phyloP scores from a whole-genome alignment of 2,888 invertebrate genomes.

The Furcula furcula region DNA sequence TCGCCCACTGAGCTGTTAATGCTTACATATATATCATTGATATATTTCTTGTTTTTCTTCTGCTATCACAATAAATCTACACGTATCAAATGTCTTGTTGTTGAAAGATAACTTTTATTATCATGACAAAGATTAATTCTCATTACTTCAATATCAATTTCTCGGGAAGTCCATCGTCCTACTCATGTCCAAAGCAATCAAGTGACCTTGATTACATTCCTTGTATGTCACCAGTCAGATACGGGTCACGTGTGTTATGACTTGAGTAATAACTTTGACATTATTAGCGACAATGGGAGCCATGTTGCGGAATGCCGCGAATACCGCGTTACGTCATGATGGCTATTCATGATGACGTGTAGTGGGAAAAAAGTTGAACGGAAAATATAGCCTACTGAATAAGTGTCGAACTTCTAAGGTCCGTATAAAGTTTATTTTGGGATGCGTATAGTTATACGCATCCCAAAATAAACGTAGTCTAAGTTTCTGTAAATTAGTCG shows the following conservation, averaged over 20 bases:
- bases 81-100: too few relatives aligned
- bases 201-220: neutral
- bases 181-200: neutral
- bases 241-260: constrained; percentile 19
- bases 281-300: constrained; percentile 33
- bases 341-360: constrained; percentile 10
- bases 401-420: too few relatives aligned
- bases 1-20: too few relatives aligned
- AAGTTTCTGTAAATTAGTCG: too few relatives aligned
- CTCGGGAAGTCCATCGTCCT: neutral
- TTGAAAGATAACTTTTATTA: too few relatives aligned
- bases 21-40: too few relatives aligned
- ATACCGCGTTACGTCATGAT: constrained; percentile 25
- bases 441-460: too few relatives aligned
- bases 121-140: neutral
- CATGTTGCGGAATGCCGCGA: constrained; percentile 21
- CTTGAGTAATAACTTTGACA: constrained; percentile 18
- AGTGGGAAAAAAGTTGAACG: constrained; percentile 16
- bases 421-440: too few relatives aligned
- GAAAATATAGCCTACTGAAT: too few relatives aligned
- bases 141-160: neutral
- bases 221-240: neutral
- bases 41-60: too few relatives aligned
- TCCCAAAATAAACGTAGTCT: too few relatives aligned
- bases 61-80: too few relatives aligned